These are phyloP conservation scores for Champsocephalus gunnari DNA, from an alignment of 2,797 vertebrate genomes.

Conservation along the genomic window DNA sequence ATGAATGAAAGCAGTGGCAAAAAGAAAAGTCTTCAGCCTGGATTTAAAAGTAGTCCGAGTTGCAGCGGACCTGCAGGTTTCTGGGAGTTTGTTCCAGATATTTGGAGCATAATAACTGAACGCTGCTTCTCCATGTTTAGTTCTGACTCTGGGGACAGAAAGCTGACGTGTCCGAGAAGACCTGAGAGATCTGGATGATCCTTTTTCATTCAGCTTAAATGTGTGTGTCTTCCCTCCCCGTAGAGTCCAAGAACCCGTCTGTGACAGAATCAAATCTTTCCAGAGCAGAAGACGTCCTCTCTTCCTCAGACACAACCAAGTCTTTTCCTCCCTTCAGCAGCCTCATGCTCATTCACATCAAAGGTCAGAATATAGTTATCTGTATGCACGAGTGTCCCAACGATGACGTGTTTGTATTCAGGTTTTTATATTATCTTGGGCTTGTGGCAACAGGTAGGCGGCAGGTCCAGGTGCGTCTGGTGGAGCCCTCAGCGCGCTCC, in stretches of 20 bases:
- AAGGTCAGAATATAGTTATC: slow-evolving; percentile 77
- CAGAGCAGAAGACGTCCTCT: slow-evolving; percentile 50
- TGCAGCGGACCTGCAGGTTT: too few species aligned
- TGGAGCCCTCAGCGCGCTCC: slow-evolving; percentile 77
- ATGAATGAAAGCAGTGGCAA: too few species aligned
- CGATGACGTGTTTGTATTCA: not conserved
- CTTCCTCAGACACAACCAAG: slow-evolving; percentile 44
- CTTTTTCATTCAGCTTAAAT: not conserved
- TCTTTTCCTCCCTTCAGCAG: slow-evolving; percentile 75
- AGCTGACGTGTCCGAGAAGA: too few species aligned
- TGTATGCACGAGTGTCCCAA: not conserved
- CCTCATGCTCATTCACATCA: slow-evolving; percentile 86
- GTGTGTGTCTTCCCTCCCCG: not conserved
- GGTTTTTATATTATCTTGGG: slow-evolving; percentile 20
- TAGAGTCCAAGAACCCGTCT: slow-evolving; percentile 81
- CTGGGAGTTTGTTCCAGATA: too few species aligned
- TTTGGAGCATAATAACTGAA: too few species aligned
- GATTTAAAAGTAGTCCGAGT: too few species aligned
- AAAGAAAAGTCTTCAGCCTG: too few species aligned
- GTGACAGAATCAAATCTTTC: slow-evolving; percentile 21
- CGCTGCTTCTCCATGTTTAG: too few species aligned
- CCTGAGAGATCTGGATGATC: not conserved
- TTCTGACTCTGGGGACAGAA: too few species aligned
- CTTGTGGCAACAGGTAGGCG: slow-evolving; percentile 77
- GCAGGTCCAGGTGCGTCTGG: slow-evolving; percentile 85